Conservation (phyloP, 2,113 vertebrate genomes). For the Charina bottae region DNA sequence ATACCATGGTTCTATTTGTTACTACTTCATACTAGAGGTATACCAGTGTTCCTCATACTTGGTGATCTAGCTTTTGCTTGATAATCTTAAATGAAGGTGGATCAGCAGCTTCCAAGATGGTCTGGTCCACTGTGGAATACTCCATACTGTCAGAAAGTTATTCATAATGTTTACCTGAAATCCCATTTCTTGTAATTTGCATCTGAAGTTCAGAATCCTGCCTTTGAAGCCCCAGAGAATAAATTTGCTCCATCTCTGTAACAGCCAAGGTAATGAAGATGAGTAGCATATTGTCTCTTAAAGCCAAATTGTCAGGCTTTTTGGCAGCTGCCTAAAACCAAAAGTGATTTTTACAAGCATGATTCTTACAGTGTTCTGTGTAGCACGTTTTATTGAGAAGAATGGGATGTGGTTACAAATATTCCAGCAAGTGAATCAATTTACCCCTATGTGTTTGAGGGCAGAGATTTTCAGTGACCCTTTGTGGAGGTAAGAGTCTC, state of each 20-base stretch:
- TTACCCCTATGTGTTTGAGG: not conserved
- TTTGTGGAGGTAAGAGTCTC: not conserved
- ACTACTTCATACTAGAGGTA: too few relatives aligned
- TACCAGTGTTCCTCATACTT: too few relatives aligned
- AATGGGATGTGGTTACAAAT: not conserved
- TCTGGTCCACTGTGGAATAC: too few relatives aligned
- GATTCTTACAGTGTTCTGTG: not conserved
- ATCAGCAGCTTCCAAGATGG: too few relatives aligned
- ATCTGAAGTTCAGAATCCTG: not conserved
- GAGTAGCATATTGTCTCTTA: not conserved
- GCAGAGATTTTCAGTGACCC: not conserved
- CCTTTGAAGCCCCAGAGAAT: not conserved
- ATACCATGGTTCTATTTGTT: too few relatives aligned
- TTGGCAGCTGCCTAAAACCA: not conserved
- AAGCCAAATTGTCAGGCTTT: not conserved
- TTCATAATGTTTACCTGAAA: not conserved
- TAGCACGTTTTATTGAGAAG: not conserved
- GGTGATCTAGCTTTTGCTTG: too few relatives aligned
- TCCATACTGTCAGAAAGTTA: too few relatives aligned
- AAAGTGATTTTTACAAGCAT: not conserved
- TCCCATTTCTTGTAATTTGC: not conserved
- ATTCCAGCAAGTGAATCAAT: not conserved
- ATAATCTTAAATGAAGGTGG: too few relatives aligned
- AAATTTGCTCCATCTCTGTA: not conserved
- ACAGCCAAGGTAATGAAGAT: not conserved